Evolutionary conservation across 2,113 vertebrate species (phyloP), one percentile per base, ranked within the genome.

Genomic region (Crotophaga sulcirostris): DNA sequence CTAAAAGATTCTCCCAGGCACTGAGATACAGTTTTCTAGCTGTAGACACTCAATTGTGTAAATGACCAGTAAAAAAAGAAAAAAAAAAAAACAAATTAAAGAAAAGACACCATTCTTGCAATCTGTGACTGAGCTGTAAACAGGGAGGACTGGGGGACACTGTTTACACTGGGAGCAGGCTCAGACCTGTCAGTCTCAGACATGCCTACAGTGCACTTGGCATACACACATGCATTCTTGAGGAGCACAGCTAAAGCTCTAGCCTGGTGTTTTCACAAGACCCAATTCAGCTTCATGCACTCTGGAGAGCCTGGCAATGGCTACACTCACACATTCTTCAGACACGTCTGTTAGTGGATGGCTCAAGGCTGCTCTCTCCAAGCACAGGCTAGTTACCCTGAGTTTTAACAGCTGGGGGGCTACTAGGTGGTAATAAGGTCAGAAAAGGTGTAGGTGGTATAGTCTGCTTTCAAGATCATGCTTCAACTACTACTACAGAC

Each of bases 1-100:
- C 73, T 36, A 75, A 92, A 90, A 82, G 73, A 81, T 78, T 78
- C 40, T 81, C 73, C 28, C 44, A 73, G 86, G 56, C 60, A 58
- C 33, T 1, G 7, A 78, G 28, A 34, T 84, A 72, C 52, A 44
- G 66, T 64, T 74, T 80, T 76, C n/a, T 77, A 87, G 70, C 51
- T 28, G 21, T 24, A 83, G 64, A 40, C 36, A 75, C 19, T 62
- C 28, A 58, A 51, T 34, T 51, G 69, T 62, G 23, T 54, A 92
- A 84, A 70, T 19, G 38, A 52, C 45, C 23, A 56, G 45, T 24
- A 23, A 36, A 90, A 67, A 63, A 80, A 52, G 1, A 4, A 6
- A 11, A 38, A 17, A 29, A 34, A 29, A 21, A 9, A 12, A 5
- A 29, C 28, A 40, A 9, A 4, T 51, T 28, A 34, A 19, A 34